Conservation (phyloP, 1,140 invertebrate genomes). For the Samia ricini region DNA sequence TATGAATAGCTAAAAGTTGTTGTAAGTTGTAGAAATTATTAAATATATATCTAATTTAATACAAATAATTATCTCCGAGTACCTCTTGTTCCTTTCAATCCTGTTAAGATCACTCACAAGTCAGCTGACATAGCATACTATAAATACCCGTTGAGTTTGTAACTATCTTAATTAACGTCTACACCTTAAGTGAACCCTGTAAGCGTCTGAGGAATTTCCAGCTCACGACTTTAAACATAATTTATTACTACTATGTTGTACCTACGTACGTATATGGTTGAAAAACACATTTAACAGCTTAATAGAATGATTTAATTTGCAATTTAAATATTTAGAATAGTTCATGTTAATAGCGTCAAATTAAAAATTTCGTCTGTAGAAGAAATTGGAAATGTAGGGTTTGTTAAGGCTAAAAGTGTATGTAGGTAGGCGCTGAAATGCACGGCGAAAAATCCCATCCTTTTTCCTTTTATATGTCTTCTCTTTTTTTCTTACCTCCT, state of each 20-base stretch:
- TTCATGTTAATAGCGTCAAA: too few species aligned
- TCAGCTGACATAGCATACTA: neutral
- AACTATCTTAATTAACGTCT: slow-evolving; percentile 3
- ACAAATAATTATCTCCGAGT: neutral
- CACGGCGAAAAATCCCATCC: too few species aligned
- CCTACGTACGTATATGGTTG: neutral
- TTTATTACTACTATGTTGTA: neutral
- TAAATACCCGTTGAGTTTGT: neutral
- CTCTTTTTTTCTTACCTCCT: too few species aligned
- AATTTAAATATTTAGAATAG: neutral
- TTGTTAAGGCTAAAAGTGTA: too few species aligned
- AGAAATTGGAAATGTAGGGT: too few species aligned
- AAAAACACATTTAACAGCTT: neutral
- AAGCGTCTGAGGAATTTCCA: neutral
- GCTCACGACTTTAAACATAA: neutral
- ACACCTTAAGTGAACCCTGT: neutral
- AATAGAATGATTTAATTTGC: neutral
- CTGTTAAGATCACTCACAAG: neutral
- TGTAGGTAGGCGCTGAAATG: too few species aligned
- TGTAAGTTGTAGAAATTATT: too few species aligned
- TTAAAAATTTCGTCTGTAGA: too few species aligned
- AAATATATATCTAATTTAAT: neutral
- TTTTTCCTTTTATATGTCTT: too few species aligned
- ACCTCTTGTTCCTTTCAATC: neutral
- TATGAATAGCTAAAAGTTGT: neutral